Base-by-base conservation (phyloP, 2,888 invertebrate species). In the Hirtodrosophila histrioides region DNA sequence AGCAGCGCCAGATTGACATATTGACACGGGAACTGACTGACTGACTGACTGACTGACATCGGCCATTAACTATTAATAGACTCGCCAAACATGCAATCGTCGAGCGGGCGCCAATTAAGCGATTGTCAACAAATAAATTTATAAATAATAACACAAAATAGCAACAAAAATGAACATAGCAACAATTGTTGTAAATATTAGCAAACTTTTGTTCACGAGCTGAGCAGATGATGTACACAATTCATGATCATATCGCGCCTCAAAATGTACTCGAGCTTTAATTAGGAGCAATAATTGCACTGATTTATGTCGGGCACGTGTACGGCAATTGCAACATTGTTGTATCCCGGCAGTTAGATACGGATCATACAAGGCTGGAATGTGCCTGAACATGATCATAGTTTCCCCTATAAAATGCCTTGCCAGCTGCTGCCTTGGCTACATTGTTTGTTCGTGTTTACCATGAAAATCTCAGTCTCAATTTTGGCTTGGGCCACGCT, bases 91-190 rank as follows among this genome's bases (percentile, higher is more conserved):
- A 71, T 76, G 75, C 72, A 66, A 75, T 51, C 70, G 41, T 41
- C 58, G 54, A 40, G 35, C 61, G 8, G 64, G 46, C 62, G 72
- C 58, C 76, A 83, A 82, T 82, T 79, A 86, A 68, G 45, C 63
- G 66, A 68, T 78, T 86, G 70, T 69, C 73, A 84, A 84, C 81
- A 74, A 78, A 68, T 79, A 63, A 63, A 65, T 70, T 50, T 63
- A 57, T 63, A 58, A 70, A 61, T 51, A 75, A 63, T 54, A 65
- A 33, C 36, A 49, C 24, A 33, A 56, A 36, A 54, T 10, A 57
- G 55, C 0, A 54, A 36, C 31, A 50, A 9, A 41, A 45, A 51
- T 11, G 50, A 35, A 35, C n/a, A 24, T 17, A 17, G 17, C 36
- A 35, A 50, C 35, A 58, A 55, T 46, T 17, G 17, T 17, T 1